Base-by-base conservation (phyloP, 2,797 vertebrate species). In the Macroramphosus scolopax region DNA sequence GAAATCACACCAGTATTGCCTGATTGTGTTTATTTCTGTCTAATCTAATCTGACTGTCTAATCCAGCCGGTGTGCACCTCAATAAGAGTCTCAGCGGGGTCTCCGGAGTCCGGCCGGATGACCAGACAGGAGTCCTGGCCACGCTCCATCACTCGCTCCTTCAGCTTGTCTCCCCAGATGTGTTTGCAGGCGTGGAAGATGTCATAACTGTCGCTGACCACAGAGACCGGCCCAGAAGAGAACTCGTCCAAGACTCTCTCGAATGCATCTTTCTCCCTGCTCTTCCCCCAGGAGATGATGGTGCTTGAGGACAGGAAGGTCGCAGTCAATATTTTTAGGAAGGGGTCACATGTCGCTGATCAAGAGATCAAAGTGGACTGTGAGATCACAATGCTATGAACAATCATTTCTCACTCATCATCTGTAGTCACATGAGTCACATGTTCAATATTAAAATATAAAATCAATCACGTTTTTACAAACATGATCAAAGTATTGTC, bases 201-300 rank as follows among this genome's bases (percentile, higher is more conserved):
- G 75, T 92, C 87, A 1, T 89, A 92, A 75, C 90, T 92, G 82
- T 92, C 90, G n/a, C 89, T 91, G 62, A 92, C 90, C 60, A 92
- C 88, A 0, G 89, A 85, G 17, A 91, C 77, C 0, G 89, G 89
- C 2, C 87, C 87, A 0, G 81, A 75, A 31, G 88, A 62, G 64
- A 92, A 91, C 70, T 88, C 85, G 13, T 90, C 83, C 38, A 92
- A 71, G 45, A 91, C 55, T 8, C 58, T 69, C 68, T 89, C 88
- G 20, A 88, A 92, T 0, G 89, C 90, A 8, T 90, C 89, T 43
- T 86, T 89, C 75, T 91, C 90, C 26, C 67, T 60, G 64, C 15
- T 86, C 50, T 71, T 72, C 2, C 89, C 89, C 90, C 89, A 92
- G 5, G 89, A 89, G 68, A 90, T 92, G 77, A 91, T 90, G 32